These are phyloP conservation scores for Leptothorax acervorum DNA, from an alignment of 2,888 invertebrate species.

Conservation along the genomic window DNA sequence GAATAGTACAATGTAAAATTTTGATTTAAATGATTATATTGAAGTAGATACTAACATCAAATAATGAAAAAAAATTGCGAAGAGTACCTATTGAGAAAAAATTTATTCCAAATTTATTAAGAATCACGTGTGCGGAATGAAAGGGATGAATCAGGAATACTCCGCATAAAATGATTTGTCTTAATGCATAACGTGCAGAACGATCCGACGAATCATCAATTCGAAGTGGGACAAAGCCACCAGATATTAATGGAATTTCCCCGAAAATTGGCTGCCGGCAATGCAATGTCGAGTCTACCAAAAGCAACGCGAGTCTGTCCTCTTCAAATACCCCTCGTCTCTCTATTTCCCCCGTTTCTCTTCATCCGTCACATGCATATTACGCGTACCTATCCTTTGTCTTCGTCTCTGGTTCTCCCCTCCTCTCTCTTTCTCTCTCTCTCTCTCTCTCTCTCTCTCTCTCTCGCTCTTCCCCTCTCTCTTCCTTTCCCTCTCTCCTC, in stretches of 20 bases:
- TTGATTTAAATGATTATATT: not conserved
- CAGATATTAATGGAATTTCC: constrained; percentile 59
- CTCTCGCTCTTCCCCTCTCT: not conserved
- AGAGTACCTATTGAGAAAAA: not conserved
- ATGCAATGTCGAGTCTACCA: constrained; percentile 27
- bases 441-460: not conserved
- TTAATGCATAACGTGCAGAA: constrained; percentile 15
- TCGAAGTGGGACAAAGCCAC: constrained; percentile 44
- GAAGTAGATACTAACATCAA: not conserved
- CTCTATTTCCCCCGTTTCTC: not conserved
- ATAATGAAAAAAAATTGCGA: not conserved
- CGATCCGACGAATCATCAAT: constrained; percentile 34
- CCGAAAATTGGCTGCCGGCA: constrained; percentile 57
- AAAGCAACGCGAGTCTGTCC: constrained; percentile 31
- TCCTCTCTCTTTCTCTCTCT: not conserved
- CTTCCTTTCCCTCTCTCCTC: not conserved
- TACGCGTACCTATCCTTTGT: constrained; percentile 19
- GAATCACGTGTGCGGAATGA: not conserved
- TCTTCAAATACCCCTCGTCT: constrained; percentile 9
- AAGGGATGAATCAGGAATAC: not conserved
- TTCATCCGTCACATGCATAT: not conserved
- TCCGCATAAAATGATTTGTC: constrained; percentile 15
- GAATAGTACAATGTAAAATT: not conserved
- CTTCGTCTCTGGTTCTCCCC: not conserved
- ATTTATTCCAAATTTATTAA: not conserved